Conservation (phyloP, 1,140 invertebrate genomes). For the Drosophila ogumai region DNA sequence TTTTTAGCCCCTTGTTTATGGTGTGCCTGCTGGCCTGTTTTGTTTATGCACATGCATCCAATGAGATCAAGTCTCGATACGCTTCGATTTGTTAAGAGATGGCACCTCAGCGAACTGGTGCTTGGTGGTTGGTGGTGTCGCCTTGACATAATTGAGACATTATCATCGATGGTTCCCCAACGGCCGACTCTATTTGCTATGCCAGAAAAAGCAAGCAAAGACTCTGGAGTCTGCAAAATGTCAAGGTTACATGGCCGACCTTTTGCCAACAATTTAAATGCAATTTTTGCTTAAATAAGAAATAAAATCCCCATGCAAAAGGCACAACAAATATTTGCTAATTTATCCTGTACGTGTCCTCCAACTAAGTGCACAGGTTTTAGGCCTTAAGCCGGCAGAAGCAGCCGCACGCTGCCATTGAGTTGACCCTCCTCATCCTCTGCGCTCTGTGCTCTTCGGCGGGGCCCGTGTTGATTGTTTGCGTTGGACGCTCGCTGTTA, state of each 20-base stretch:
- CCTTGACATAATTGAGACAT: conserved; percentile 82
- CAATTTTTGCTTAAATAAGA: conserved; percentile 84
- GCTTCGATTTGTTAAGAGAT: conserved; percentile 56
- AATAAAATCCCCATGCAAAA: conserved; percentile 68
- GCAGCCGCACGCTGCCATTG: conserved; percentile 44
- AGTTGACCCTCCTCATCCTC: conserved; percentile 44
- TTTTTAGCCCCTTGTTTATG: conserved; percentile 57
- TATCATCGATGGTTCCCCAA: conserved; percentile 56
- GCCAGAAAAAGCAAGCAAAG: neutral
- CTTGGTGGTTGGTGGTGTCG: conserved; percentile 18
- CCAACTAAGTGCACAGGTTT: conserved; percentile 82
- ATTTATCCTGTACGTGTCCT: conserved; percentile 83
- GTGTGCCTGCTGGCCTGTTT: conserved; percentile 58
- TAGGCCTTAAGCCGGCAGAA: conserved; percentile 62
- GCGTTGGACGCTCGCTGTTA: conserved; percentile 79
- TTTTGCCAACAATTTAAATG: conserved; percentile 81
- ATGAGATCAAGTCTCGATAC: conserved; percentile 53
- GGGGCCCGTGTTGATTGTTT: conserved; percentile 77
- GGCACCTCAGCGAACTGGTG: conserved; percentile 26
- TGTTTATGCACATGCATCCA: conserved; percentile 63
- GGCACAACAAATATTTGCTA: conserved; percentile 79
- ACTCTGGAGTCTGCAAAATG: conserved; percentile 50
- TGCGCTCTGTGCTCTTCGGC: conserved; percentile 35
- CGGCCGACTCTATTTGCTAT: conserved; percentile 52
- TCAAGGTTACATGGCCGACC: conserved; percentile 76